phyloP scores from a whole-genome alignment of 2,888 invertebrate genomes.

The Nezara viridula region DNA sequence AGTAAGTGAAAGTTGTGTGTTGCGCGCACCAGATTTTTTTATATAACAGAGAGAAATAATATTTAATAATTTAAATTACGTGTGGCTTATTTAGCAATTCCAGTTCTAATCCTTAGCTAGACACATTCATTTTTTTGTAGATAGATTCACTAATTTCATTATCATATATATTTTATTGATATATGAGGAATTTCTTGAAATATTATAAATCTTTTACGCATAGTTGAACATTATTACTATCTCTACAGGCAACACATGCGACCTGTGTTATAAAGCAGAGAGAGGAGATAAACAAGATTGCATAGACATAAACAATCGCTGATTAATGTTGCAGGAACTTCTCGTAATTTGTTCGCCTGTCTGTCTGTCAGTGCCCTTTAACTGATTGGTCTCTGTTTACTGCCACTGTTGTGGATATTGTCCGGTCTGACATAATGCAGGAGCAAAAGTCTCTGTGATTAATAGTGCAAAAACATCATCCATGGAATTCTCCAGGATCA shows the following conservation, averaged over 20 bases:
- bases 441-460: not conserved
- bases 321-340: not conserved
- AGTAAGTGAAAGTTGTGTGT: too few species aligned
- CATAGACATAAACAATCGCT: not conserved
- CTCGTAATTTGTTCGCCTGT: constrained; percentile 9
- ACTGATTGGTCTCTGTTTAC: constrained; percentile 20
- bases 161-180: too few species aligned
- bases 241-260: not conserved
- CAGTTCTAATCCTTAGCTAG: too few species aligned
- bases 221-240: not conserved
- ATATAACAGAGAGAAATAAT: too few species aligned
- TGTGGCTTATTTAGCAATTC: too few species aligned
- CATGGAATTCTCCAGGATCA: not conserved
- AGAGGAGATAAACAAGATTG: not conserved
- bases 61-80: too few species aligned
- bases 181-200: not conserved
- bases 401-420: not conserved
- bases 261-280: not conserved
- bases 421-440: not conserved
- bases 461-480: not conserved
- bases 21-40: too few species aligned
- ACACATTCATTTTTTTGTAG: too few species aligned
- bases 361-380: constrained; percentile 13
- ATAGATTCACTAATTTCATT: too few species aligned
- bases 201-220: not conserved